Conservation (phyloP, 2,888 invertebrate species). For the Acronicta alni region DNA sequence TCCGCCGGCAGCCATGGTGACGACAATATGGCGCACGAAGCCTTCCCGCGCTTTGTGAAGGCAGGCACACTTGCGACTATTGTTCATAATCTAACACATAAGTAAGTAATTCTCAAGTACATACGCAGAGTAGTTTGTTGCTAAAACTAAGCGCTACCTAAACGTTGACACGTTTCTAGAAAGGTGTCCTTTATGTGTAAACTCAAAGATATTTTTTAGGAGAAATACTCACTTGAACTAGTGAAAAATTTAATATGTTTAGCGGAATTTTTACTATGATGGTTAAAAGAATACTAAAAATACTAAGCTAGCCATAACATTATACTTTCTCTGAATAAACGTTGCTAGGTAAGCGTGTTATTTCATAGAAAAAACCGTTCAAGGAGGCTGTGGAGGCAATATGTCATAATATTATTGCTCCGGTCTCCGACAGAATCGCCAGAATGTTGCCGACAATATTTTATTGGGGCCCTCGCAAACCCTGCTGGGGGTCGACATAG, state of each 20-base stretch:
- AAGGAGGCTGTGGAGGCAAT: conserved; percentile 80
- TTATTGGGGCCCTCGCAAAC: conserved; percentile 78
- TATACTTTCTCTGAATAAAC: conserved; percentile 29
- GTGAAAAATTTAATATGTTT: not conserved
- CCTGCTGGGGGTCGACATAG: conserved; percentile 64
- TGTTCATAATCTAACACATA: conserved; percentile 60
- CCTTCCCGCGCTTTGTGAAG: conserved; percentile 79
- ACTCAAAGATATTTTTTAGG: too few species aligned
- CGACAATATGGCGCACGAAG: conserved; percentile 82
- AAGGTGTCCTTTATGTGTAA: too few species aligned
- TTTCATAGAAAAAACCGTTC: conserved; percentile 62
- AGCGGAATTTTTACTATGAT: not conserved
- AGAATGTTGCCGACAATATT: conserved; percentile 82
- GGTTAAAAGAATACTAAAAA: conserved; percentile 4
- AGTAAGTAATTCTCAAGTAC: conserved; percentile 51
- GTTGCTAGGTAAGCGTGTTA: conserved; percentile 42
- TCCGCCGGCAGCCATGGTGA: conserved; percentile 84
- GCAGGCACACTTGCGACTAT: conserved; percentile 52
- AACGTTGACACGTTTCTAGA: conserved; percentile 13
- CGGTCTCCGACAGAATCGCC: conserved; percentile 80
- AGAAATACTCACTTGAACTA: too few species aligned
- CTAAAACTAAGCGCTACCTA: conserved; percentile 7
- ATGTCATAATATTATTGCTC: conserved; percentile 88
- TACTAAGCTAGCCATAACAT: conserved; percentile 10
- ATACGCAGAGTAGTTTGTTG: conserved; percentile 33